phyloP scores from a whole-genome alignment of 2,113 vertebrate genomes.

The Bubo scandiacus region DNA sequence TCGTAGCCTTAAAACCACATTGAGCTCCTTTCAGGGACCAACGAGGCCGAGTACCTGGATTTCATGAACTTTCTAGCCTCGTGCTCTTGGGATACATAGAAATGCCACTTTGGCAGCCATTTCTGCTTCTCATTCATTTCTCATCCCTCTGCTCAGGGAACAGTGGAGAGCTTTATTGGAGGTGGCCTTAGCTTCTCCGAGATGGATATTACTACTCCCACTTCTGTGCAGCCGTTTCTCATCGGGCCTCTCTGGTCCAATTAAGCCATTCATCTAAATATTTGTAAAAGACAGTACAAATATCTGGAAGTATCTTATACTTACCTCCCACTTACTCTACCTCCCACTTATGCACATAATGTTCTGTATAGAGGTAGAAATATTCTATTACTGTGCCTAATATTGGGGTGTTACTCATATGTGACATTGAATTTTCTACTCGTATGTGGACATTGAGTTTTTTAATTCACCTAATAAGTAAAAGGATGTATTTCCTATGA shows the following conservation, averaged over 20 bases:
- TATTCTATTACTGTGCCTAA: not conserved
- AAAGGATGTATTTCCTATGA: not conserved
- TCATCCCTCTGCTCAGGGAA: rapidly evolving
- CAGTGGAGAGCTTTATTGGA: not conserved
- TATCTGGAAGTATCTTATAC: not conserved
- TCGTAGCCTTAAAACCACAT: not conserved
- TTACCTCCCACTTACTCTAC: not conserved
- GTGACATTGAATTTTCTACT: not conserved
- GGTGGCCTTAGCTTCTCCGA: not conserved
- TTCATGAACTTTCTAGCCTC: not conserved
- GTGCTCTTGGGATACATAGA: not conserved
- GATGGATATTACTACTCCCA: not conserved
- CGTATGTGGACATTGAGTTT: not conserved
- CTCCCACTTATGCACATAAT: rapidly evolving
- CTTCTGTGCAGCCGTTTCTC: not conserved
- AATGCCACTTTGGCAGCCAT: not conserved
- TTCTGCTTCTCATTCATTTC: not conserved
- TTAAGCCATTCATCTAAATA: not conserved
- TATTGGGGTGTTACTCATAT: rapidly evolving
- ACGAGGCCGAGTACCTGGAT: not conserved
- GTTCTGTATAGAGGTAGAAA: not conserved
- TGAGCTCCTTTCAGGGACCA: not conserved
- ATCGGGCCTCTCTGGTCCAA: not conserved
- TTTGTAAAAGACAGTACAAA: not conserved
- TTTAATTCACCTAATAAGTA: not conserved